Evolutionary conservation across 2,113 vertebrate species (phyloP).

Genomic region (Gallinago undulata): DNA sequence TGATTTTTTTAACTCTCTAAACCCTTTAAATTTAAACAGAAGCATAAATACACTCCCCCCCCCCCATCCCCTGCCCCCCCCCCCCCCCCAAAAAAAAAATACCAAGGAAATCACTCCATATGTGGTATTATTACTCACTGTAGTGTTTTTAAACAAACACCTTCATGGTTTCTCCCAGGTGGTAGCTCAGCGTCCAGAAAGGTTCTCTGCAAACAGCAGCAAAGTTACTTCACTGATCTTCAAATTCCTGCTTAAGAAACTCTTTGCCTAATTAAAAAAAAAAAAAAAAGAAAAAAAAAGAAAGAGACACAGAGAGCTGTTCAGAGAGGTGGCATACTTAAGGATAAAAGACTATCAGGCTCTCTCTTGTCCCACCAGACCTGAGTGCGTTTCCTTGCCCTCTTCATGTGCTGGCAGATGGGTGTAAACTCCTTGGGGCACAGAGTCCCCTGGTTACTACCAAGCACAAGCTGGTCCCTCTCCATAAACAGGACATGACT

Average conservation of each 20-base stretch:
- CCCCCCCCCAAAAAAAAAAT: not conserved
- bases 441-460: too few relatives aligned
- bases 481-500: accelerated
- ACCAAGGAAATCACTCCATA: not conserved
- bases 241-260: not conserved
- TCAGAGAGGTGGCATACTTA: not conserved
- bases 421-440: not conserved
- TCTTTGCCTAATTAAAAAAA: not conserved
- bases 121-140: not conserved
- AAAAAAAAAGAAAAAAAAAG: too few relatives aligned
- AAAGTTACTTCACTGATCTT: not conserved
- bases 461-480: not conserved
- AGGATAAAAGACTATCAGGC: not conserved
- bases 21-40: not conserved
- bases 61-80: too few relatives aligned
- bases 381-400: accelerated
- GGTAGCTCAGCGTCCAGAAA: not conserved
- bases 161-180: not conserved
- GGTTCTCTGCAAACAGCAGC: not conserved
- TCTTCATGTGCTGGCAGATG: not conserved
- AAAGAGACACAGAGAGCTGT: not conserved
- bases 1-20: not conserved
- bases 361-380: not conserved
- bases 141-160: not conserved
- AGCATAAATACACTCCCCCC: not conserved